Percentiles rank a stretch among this genome's conserved stretches.
Evolutionary conservation across 23 tunicate species (phyloP).

Genomic region (Phallusia fumigata): DNA sequence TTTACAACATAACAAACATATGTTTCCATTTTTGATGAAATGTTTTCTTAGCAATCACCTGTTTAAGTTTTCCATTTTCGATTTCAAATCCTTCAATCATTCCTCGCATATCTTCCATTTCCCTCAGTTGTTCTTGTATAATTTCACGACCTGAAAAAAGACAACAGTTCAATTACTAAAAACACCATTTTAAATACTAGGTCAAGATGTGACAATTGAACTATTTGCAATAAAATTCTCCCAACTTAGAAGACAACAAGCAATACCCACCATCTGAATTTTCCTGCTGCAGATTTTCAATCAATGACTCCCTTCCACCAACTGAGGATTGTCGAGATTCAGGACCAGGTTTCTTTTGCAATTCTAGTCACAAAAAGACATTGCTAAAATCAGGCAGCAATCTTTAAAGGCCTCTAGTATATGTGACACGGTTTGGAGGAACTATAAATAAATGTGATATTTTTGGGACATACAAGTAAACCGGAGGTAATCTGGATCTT

Average conservation of each 20-base stretch:
- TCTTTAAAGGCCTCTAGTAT: too few relatives aligned
- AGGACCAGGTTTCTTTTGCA: too few relatives aligned
- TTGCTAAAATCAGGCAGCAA: not conserved
- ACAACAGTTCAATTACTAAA: not conserved
- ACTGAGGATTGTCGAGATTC: slow-evolving; percentile 7
- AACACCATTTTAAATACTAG: too few relatives aligned
- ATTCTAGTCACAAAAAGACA: too few relatives aligned
- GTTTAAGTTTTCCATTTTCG: not conserved
- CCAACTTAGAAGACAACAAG: not conserved
- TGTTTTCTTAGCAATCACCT: not conserved
- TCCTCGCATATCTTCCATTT: slow-evolving; percentile 33
- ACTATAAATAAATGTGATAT: too few relatives aligned
- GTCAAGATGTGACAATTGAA: too few relatives aligned
- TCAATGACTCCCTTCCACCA: slow-evolving; percentile 15
- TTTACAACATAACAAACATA: too few relatives aligned
- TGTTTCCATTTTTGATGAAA: not conserved
- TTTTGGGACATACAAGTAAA: too few relatives aligned
- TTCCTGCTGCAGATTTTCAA: slow-evolving; percentile 38
- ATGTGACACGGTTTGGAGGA: too few relatives aligned
- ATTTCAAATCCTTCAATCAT: slow-evolving; percentile 1
- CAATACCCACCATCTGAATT: slow-evolving; percentile 31
- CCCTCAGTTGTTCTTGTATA: slow-evolving; percentile 36
- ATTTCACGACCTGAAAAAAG: slow-evolving; percentile 42
- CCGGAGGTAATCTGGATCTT: too few relatives aligned
- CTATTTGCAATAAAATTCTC: too few relatives aligned